A percentile compares a stretch with the other conserved stretches of the same genome.
Evolutionary conservation across 2,797 vertebrate genomes (phyloP).

Genomic region (Ctenosaura bakeri): DNA sequence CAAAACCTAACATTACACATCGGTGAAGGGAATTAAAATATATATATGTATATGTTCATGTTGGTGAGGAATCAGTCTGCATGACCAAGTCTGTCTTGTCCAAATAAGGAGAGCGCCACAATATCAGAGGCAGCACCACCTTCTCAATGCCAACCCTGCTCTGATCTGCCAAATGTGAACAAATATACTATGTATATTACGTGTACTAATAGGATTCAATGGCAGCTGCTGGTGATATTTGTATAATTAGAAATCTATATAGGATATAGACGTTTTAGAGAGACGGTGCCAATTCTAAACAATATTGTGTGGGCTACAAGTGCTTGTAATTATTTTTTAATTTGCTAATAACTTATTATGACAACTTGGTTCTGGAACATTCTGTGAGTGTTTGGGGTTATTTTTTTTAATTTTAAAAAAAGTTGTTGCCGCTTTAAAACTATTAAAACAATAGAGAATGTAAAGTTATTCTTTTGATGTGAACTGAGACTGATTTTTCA

Average conservation of each 20-base stretch:
- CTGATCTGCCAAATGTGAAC: constrained; percentile 82
- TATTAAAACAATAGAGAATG: constrained; percentile 91
- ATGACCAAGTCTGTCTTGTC: constrained; percentile 69
- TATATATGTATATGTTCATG: constrained; percentile 57
- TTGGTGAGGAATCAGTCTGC: constrained; percentile 68
- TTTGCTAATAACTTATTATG: constrained; percentile 81
- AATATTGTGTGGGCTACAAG: constrained; percentile 86
- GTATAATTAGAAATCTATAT: constrained; percentile 86
- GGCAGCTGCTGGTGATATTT: constrained; percentile 85
- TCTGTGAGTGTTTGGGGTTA: constrained; percentile 78
- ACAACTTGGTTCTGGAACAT: constrained; percentile 80
- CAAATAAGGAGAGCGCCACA: constrained; percentile 73
- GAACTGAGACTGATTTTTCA: constrained; percentile 89
- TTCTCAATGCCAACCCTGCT: constrained; percentile 75
- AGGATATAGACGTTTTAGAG: constrained; percentile 87
- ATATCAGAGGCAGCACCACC: constrained; percentile 54
- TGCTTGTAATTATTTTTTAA: constrained; percentile 84
- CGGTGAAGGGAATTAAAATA: constrained; percentile 72
- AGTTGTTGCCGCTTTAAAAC: constrained; percentile 84
- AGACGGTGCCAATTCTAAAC: constrained; percentile 88
- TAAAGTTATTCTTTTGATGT: constrained; percentile 91
- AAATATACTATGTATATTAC: constrained; percentile 87
- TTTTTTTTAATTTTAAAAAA: constrained; percentile 63
- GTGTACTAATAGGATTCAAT: constrained; percentile 85
- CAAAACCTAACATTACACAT: constrained; percentile 50